phyloP scores from a whole-genome alignment of 2,797 vertebrate species.

The Coranthus polyacanthus region DNA sequence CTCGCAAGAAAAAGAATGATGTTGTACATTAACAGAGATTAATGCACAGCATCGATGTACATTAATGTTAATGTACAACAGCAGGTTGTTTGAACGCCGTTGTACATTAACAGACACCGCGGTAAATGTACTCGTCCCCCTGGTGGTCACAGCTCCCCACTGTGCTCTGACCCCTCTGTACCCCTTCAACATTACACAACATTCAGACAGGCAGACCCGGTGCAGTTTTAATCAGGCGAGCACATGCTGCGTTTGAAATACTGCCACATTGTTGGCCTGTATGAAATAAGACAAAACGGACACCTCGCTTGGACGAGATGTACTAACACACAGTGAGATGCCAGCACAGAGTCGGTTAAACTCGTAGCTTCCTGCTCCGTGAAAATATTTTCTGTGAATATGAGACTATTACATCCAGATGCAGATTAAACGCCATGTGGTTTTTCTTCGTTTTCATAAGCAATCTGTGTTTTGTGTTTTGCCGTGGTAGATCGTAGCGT shows the following conservation, averaged over 20 bases:
- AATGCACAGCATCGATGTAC: too few relatives aligned
- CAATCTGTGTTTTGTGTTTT: constrained; percentile 5
- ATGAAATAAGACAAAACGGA: constrained; percentile 31
- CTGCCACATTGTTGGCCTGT: constrained; percentile 34
- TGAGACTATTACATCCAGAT: constrained; percentile 26
- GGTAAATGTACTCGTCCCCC: constrained; percentile 22
- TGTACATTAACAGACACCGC: too few relatives aligned
- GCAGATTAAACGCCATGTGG: constrained; percentile 8
- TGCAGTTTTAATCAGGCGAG: constrained; percentile 35
- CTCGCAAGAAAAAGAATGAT: too few relatives aligned
- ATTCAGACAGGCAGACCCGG: neutral
- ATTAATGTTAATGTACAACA: too few relatives aligned
- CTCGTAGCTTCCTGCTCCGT: constrained; percentile 4
- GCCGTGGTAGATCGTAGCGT: neutral
- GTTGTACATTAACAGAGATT: too few relatives aligned
- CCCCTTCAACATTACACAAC: neutral
- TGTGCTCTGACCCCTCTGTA: constrained; percentile 31
- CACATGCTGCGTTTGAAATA: constrained; percentile 42
- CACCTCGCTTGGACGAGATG: neutral
- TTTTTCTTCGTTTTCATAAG: constrained; percentile 13
- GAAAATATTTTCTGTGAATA: constrained; percentile 5
- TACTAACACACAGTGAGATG: neutral
- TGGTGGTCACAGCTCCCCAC: constrained; percentile 25
- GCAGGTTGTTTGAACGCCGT: too few relatives aligned
- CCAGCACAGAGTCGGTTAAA: neutral